phyloP scores from a whole-genome alignment of 2,797 vertebrate genomes.

The Salmo trutta region DNA sequence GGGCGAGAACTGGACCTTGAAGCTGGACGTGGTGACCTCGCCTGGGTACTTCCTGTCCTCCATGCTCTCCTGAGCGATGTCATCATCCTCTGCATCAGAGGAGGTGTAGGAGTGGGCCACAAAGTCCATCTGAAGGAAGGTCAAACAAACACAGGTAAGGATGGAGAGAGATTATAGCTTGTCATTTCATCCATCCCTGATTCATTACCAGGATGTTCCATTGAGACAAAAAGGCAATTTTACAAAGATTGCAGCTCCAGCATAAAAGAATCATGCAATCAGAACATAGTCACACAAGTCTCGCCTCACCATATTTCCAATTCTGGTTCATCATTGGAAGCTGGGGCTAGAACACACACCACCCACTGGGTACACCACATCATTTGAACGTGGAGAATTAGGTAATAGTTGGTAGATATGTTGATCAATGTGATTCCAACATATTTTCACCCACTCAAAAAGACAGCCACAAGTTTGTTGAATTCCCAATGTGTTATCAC shows the following conservation, averaged over 20 bases:
- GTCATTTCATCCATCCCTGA: background rate
- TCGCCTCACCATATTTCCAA: background rate
- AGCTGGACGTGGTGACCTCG: constrained; percentile 93
- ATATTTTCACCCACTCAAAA: too few species aligned
- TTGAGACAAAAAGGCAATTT: background rate
- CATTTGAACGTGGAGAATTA: too few species aligned
- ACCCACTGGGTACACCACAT: too few species aligned
- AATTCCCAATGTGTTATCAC: too few species aligned
- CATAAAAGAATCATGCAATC: background rate
- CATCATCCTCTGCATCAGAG: constrained; percentile 93
- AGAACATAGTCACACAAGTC: background rate
- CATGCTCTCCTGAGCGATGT: constrained; percentile 84
- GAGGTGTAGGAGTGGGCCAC: constrained; percentile 90
- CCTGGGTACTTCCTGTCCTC: constrained; percentile 96
- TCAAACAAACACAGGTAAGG: background rate
- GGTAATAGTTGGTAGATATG: too few species aligned
- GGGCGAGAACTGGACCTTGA: constrained; percentile 93
- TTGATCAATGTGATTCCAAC: too few species aligned
- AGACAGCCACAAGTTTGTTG: too few species aligned
- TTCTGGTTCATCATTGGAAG: background rate
- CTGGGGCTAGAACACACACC: background rate
- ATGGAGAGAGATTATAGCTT: background rate
- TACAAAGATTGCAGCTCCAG: background rate
- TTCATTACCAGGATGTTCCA: background rate
- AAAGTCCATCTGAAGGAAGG: constrained; percentile 81